These are phyloP conservation scores for Ariolimax columbianus DNA, from an alignment of 2,888 invertebrate species.

Conservation along the genomic window DNA sequence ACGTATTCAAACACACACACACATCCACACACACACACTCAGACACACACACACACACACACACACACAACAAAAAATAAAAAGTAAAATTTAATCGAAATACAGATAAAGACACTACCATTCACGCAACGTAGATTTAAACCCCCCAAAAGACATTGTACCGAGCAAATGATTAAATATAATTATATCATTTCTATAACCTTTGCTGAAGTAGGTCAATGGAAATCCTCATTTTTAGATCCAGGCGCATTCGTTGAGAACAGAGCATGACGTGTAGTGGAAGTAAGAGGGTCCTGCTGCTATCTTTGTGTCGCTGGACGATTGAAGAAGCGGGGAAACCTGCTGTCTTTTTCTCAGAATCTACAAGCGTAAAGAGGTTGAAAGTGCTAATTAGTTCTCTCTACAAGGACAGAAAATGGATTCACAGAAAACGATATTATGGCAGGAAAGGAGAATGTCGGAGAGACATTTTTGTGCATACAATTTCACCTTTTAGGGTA, in stretches of 20 bases:
- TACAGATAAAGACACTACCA: too few relatives aligned
- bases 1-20: not conserved
- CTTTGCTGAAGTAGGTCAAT: not conserved
- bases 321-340: not conserved
- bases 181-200: not conserved
- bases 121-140: too few relatives aligned
- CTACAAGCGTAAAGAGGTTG: not conserved
- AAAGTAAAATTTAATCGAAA: too few relatives aligned
- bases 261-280: not conserved
- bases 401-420: not conserved
- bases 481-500: too few relatives aligned
- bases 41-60: not conserved
- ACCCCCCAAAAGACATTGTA: not conserved
- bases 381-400: constrained; percentile 1
- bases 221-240: not conserved
- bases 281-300: not conserved
- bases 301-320: not conserved
- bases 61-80: not conserved
- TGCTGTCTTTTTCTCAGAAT: constrained; percentile 20
- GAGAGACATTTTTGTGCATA: too few relatives aligned
- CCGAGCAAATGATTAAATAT: not conserved
- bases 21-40: not conserved
- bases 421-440: not conserved
- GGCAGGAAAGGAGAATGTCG: not conserved
- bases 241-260: not conserved